Percentiles rank a stretch among this genome's conserved stretches.
phyloP scores from a whole-genome alignment of 2,888 invertebrate species.

The Colostygia pectinataria region DNA sequence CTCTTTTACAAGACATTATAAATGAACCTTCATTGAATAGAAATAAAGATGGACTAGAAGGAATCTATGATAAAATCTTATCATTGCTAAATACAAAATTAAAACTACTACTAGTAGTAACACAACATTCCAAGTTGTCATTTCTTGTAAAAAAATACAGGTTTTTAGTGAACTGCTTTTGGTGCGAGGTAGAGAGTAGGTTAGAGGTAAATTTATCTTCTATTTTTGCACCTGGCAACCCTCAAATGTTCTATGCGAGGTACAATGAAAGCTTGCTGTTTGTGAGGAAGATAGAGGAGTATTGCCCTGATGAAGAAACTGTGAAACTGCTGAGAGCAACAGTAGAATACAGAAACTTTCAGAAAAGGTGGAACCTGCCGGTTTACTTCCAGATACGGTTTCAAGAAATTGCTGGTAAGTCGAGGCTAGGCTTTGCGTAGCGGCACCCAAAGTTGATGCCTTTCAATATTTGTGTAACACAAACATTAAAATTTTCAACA shows the following conservation, averaged over 20 bases:
- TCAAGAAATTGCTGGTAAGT: constrained; percentile 92
- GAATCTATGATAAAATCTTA: constrained; percentile 88
- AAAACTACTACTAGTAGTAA: constrained; percentile 78
- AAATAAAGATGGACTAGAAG: constrained; percentile 85
- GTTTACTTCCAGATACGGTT: constrained; percentile 98
- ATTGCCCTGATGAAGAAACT: constrained; percentile 83
- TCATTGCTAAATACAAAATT: constrained; percentile 88
- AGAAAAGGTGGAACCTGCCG: constrained; percentile 95
- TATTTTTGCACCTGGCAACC: constrained; percentile 96
- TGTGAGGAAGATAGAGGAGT: constrained; percentile 86
- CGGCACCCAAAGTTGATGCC: too few species aligned
- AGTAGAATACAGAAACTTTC: constrained; percentile 89
- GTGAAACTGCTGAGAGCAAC: constrained; percentile 85
- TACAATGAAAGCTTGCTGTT: constrained; percentile 91
- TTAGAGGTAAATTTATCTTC: constrained; percentile 91
- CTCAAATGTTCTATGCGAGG: constrained; percentile 92
- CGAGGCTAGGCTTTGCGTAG: too few species aligned
- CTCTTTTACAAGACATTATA: constrained; percentile 87
- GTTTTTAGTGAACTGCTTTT: constrained; percentile 91
- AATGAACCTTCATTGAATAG: constrained; percentile 85
- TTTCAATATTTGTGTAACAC: too few species aligned
- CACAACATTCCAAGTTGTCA: constrained; percentile 74
- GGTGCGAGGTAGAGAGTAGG: constrained; percentile 92
- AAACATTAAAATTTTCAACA: too few species aligned
- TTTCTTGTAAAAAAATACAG: constrained; percentile 70